Percentiles rank a stretch among this genome's conserved stretches.
Conservation (phyloP, 2,113 vertebrate genomes). For the Helogale parvula region DNA sequence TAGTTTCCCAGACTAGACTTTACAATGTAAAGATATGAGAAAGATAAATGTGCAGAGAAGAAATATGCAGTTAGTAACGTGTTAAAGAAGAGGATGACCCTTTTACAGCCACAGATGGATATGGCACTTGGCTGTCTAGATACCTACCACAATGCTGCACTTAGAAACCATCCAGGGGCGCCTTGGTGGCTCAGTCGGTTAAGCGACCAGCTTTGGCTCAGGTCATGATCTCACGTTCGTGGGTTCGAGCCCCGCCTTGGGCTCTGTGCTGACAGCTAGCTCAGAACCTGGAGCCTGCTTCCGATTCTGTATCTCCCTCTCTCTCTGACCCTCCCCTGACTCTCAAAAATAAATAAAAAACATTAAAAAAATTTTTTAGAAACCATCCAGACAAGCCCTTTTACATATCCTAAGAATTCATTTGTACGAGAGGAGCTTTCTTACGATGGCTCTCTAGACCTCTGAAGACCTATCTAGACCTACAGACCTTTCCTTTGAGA, state of each 20-base stretch:
- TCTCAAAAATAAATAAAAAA: too few species aligned
- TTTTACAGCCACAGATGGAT: neutral
- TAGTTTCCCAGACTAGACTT: neutral
- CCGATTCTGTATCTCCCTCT: too few species aligned
- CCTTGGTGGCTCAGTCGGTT: too few species aligned
- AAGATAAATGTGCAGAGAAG: neutral
- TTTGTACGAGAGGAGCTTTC: neutral
- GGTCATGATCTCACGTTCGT: too few species aligned
- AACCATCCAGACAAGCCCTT: neutral
- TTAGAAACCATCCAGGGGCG: neutral
- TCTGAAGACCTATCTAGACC: neutral
- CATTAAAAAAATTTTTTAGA: too few species aligned
- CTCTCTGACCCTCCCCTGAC: too few species aligned
- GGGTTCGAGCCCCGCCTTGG: too few species aligned
- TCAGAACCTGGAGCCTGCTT: too few species aligned
- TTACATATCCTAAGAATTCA: neutral
- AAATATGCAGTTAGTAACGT: neutral
- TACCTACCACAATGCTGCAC: neutral
- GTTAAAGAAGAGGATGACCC: neutral
- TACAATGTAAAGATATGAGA: neutral
- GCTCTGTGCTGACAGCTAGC: too few species aligned
- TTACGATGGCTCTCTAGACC: neutral
- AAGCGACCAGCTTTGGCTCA: too few species aligned
- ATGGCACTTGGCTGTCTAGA: neutral
- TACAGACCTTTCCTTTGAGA: constrained; percentile 4